A percentile compares a stretch with the other conserved stretches of the same genome.
Conservation (phyloP, 1,140 invertebrate species). For the Ooceraea biroi region DNA sequence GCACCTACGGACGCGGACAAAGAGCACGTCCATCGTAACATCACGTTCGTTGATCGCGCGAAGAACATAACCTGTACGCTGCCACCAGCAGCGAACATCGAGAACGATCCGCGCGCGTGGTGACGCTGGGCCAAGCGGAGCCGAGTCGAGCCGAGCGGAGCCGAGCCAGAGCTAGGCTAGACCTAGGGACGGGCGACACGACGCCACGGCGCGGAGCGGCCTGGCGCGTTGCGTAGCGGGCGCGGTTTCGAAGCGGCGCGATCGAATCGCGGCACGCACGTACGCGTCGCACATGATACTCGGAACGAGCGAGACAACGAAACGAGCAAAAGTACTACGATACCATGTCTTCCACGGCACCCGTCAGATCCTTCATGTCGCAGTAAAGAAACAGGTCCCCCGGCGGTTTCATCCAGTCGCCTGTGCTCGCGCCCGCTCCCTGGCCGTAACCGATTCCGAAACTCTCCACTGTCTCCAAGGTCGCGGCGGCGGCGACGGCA, state of each 20-base stretch:
- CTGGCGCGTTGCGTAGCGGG: constrained; percentile 29
- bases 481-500: constrained; percentile 72
- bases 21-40: background rate
- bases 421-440: constrained; percentile 83
- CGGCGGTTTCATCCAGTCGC: constrained; percentile 89
- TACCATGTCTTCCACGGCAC: constrained; percentile 89
- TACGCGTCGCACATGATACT: background rate
- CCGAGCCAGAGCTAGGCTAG: background rate
- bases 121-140: background rate
- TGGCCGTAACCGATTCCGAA: constrained; percentile 83
- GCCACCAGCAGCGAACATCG: background rate
- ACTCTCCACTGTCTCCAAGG: constrained; percentile 87
- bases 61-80: constrained; percentile 52
- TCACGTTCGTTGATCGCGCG: background rate
- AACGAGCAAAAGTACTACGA: constrained; percentile 65
- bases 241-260: constrained; percentile 37
- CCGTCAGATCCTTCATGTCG: constrained; percentile 90
- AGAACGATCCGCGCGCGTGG: no score
- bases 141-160: background rate
- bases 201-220: constrained; percentile 42
- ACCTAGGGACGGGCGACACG: background rate
- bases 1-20: background rate
- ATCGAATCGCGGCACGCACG: background rate
- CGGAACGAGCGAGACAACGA: background rate
- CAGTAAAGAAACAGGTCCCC: constrained; percentile 90